Conservation (phyloP, 2,113 vertebrate species). For the Marcusenius ussheri region DNA sequence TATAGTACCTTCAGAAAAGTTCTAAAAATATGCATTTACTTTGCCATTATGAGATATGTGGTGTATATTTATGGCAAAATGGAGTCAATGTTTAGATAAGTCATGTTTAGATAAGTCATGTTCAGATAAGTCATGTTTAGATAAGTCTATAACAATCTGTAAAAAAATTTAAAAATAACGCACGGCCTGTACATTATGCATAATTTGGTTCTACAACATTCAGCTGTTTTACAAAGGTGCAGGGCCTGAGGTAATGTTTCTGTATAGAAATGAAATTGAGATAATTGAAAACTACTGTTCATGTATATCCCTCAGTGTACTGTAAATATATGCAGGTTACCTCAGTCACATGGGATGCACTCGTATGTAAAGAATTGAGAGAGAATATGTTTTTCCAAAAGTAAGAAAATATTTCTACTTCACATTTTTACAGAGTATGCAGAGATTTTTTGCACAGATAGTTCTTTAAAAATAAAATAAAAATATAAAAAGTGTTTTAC, state of each 20-base stretch:
- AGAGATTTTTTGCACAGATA: not conserved
- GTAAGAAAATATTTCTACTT: not conserved
- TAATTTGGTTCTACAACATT: not conserved
- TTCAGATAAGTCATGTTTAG: not conserved
- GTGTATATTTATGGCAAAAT: not conserved
- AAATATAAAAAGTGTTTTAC: constrained; percentile 31
- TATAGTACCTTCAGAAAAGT: not conserved
- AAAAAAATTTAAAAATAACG: not conserved
- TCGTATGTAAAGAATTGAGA: not conserved
- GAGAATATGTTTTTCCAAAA: not conserved
- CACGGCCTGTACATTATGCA: not conserved
- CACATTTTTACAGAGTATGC: not conserved
- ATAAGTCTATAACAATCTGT: not conserved
- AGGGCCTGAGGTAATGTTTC: not conserved
- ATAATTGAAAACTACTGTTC: constrained; percentile 8
- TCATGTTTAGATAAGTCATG: not conserved
- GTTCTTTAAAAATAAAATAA: constrained; percentile 18
- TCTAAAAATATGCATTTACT: not conserved
- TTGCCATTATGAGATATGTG: not conserved
- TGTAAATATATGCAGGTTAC: not conserved
- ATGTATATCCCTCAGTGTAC: not conserved
- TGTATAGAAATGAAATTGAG: not conserved
- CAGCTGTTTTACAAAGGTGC: not conserved
- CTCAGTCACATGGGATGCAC: not conserved
- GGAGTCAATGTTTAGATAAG: not conserved